Evolutionary conservation across 2,113 vertebrate genomes (phyloP).

Genomic region (Apistogramma diplotaenia): DNA sequence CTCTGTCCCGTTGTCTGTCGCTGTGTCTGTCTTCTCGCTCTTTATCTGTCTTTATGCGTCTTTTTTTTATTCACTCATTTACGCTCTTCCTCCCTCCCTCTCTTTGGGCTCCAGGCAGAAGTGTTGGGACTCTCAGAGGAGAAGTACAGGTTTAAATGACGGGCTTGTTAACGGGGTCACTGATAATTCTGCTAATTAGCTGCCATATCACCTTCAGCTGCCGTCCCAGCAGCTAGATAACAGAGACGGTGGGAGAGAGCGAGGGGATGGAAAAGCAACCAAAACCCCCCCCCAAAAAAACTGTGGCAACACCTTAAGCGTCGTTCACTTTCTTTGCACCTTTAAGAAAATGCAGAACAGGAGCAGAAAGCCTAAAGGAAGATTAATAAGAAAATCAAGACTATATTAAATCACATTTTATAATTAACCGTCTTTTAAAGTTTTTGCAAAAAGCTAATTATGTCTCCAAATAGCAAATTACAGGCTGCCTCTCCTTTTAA

Average conservation of each 20-base stretch:
- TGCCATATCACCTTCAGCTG: conserved; percentile 68
- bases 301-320: background rate
- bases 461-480: background rate
- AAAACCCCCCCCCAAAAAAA: background rate
- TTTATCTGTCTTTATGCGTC: conserved; percentile 1
- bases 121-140: conserved; percentile 63
- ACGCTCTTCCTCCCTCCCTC: background rate
- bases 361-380: background rate
- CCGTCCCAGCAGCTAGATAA: conserved; percentile 53
- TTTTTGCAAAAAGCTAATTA: conserved; percentile 26
- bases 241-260: background rate
- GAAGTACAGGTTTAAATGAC: conserved; percentile 65
- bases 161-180: conserved; percentile 71
- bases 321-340: background rate
- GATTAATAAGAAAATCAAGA: background rate
- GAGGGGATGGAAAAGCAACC: background rate
- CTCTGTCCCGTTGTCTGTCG: conserved; percentile 16
- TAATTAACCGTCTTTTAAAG: background rate
- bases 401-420: background rate
- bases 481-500: background rate
- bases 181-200: conserved; percentile 75
- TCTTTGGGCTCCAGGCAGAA: conserved; percentile 33
- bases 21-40: background rate
- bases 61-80: conserved; percentile 13
- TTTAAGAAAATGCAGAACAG: background rate